Evolutionary conservation across 2,113 vertebrate species (phyloP), one percentile per base, ranked within the genome.

Genomic region (Chiloscyllium plagiosum): DNA sequence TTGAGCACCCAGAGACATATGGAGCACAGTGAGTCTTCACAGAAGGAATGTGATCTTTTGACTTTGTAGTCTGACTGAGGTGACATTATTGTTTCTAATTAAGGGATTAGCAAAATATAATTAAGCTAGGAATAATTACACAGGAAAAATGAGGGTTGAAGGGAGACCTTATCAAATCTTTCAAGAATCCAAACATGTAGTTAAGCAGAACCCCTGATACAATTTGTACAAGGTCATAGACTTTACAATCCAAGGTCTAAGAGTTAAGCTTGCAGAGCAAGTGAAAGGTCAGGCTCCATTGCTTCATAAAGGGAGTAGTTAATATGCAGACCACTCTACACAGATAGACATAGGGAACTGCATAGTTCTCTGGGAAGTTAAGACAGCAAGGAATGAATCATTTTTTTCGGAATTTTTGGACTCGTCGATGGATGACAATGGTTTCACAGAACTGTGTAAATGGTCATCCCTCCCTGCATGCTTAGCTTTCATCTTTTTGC

Each of bases 21-120:
- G n/a, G 78, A 80, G 89, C 29, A 92, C 15, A 92, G 17, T 72
- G 13, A 47, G 24, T 10, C 47, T 50, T 94, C 37, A 29, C 93
- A 29, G 68, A 94, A 69, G 66, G 50, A 94, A 94, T 42, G 65
- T 37, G 20, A 94, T 42, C 68, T 95, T 94, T 50, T 95, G 94
- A 50, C 68, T 92, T 92, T 95, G 68, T 8, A 29, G 37, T 22
- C 47, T 72, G 22, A 94, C 3, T 42, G 66, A 68, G 92, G 22
- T 72, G 22, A 42, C 24, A 33, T 95, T 17, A 5, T 50, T 24
- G 10, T 52, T 47, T 95, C 15, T 95, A 61, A 19, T n/a, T 66
- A 66, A 92, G 33, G 26, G 56, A 66, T 90, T 5, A 61, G 2
- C 33, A 66, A 65, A 56, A 92, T 37, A 7, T 66, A 92, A 92